Conservation (phyloP, 30 jellyfish, hydroid and myxozoan genomes). For the Pseudorhiza aurosa region DNA sequence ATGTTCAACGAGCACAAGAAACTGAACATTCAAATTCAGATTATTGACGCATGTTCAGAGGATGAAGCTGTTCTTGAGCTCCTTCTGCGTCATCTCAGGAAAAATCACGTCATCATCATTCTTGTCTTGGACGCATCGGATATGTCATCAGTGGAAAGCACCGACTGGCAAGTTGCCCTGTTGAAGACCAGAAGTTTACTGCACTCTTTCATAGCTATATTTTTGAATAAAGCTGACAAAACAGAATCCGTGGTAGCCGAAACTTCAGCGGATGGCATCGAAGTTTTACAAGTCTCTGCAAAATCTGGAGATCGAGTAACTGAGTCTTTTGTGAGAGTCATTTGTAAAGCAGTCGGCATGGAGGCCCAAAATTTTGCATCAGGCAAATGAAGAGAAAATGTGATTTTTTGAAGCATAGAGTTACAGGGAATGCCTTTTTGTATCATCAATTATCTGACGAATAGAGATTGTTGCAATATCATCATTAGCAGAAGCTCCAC, state of each 20-base stretch:
- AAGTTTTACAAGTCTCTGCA: slow-evolving; percentile 49
- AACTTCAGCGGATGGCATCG: slow-evolving; percentile 10
- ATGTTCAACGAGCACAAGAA: slow-evolving; percentile 21
- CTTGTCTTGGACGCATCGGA: slow-evolving; percentile 46
- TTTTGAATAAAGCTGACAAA: slow-evolving; percentile 35
- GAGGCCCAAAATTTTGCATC: slow-evolving; percentile 13
- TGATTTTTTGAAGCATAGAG: neutral
- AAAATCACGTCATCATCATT: slow-evolving; percentile 11
- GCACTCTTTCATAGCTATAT: neutral
- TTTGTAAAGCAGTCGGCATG: slow-evolving; percentile 24
- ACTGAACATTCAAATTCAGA: slow-evolving; percentile 19
- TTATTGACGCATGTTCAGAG: neutral
- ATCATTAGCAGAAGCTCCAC: too few species aligned
- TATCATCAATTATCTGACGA: too few species aligned
- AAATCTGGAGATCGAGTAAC: slow-evolving; percentile 35
- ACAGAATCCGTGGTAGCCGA: neutral
- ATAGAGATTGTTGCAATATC: too few species aligned
- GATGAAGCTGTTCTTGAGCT: neutral
- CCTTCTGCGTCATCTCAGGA: neutral
- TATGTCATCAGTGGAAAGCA: slow-evolving; percentile 5
- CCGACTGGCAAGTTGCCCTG: neutral
- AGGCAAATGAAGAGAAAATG: neutral
- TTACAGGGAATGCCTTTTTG: too few species aligned
- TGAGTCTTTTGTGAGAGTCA: slow-evolving; percentile 3
- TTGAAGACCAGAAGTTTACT: neutral